Evolutionary conservation across 2,113 vertebrate species (phyloP).

Genomic region (Chrysemys picta): DNA sequence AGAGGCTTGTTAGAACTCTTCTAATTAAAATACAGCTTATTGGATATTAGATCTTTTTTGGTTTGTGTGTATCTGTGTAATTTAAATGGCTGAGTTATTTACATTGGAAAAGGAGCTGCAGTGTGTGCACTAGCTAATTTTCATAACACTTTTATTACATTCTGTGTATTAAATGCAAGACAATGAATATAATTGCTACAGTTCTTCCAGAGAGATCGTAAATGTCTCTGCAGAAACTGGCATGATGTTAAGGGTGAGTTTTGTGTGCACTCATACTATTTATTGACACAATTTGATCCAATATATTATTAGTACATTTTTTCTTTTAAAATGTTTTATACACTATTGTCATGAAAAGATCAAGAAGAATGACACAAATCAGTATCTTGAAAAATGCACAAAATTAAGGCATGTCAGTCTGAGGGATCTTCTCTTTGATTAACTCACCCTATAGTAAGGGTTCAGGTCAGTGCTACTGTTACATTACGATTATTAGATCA

Average conservation of each 20-base stretch:
- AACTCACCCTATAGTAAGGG: background rate
- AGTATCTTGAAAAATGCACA: conserved; percentile 33
- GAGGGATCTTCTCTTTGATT: conserved; percentile 1
- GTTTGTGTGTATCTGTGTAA: background rate
- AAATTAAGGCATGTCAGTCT: conserved; percentile 43
- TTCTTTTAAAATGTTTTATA: conserved; percentile 42
- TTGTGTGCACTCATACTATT: conserved; percentile 23
- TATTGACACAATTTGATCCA: conserved; percentile 58
- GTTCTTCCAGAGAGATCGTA: conserved; percentile 48
- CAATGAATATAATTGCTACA: conserved; percentile 53
- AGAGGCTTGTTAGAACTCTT: conserved; percentile 63
- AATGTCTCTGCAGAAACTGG: conserved; percentile 60
- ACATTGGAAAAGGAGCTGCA: conserved; percentile 33
- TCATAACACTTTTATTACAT: conserved; percentile 60
- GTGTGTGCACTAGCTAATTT: conserved; percentile 49
- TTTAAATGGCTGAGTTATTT: conserved; percentile 64
- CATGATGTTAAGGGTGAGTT: conserved; percentile 58
- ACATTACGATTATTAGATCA: conserved; percentile 6
- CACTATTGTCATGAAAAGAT: conserved; percentile 32
- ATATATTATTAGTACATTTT: conserved; percentile 14
- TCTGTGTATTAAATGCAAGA: conserved; percentile 52
- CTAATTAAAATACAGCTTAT: conserved; percentile 64
- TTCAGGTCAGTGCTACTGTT: background rate
- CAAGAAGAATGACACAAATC: conserved; percentile 16
- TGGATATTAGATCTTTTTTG: conserved; percentile 31